Percentiles rank a stretch among this genome's conserved stretches.
Conservation (phyloP, 2,113 vertebrate species). For the Pandion haliaetus region DNA sequence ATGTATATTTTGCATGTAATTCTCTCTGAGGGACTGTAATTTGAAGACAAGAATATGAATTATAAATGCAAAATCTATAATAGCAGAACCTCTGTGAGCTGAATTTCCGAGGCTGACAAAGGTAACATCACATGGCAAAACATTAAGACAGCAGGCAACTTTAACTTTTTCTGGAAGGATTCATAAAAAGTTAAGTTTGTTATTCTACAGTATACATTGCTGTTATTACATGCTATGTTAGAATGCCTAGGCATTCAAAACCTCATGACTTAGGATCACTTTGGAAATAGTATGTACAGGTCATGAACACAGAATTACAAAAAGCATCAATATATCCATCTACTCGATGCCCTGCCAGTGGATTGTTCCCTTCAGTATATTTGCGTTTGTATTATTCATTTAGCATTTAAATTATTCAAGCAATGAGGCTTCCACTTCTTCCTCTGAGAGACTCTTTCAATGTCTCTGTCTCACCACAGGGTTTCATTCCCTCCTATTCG, state of each 20-base stretch:
- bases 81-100: not conserved
- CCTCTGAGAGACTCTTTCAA: slow-evolving; percentile 13
- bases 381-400: slow-evolving; percentile 61
- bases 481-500: not conserved
- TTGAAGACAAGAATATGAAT: slow-evolving; percentile 9
- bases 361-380: slow-evolving; percentile 27
- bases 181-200: not conserved
- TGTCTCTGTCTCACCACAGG: slow-evolving; percentile 13
- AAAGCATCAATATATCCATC: not conserved
- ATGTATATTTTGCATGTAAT: not conserved
- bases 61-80: slow-evolving; percentile 8
- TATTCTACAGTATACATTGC: not conserved
- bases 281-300: not conserved
- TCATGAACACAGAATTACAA: not conserved
- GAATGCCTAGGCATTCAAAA: not conserved
- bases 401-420: slow-evolving; percentile 62
- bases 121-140: not conserved
- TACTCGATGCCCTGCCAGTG: not conserved
- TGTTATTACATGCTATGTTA: not conserved
- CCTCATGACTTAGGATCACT: not conserved
- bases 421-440: slow-evolving; percentile 8
- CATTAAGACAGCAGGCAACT: not conserved
- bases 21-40: not conserved
- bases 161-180: not conserved
- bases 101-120: not conserved